A percentile compares a stretch with the other conserved stretches of the same genome.
Conservation (phyloP, 2,113 vertebrate genomes). For the Monopterus albus region DNA sequence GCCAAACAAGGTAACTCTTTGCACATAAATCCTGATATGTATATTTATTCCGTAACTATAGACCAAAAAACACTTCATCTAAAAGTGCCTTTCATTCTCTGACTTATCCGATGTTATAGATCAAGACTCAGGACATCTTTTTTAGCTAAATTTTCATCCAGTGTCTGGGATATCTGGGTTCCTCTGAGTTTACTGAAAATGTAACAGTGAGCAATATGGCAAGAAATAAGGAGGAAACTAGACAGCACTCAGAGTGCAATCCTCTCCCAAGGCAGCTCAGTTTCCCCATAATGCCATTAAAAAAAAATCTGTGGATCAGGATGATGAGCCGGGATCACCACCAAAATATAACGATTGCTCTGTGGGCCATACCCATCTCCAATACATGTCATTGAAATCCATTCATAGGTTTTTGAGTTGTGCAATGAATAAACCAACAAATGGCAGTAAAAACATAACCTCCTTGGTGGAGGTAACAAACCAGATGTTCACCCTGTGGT, state of each 20-base stretch:
- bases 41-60: not conserved
- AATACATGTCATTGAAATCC: too few relatives aligned
- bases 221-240: conserved; percentile 9
- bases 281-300: too few relatives aligned
- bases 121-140: not conserved
- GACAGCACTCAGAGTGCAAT: too few relatives aligned
- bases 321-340: too few relatives aligned
- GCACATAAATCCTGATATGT: not conserved
- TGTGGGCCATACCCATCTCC: too few relatives aligned
- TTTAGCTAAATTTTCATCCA: not conserved
- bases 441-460: too few relatives aligned
- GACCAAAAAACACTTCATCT: not conserved
- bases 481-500: conserved; percentile 35
- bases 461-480: too few relatives aligned
- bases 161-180: not conserved
- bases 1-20: not conserved
- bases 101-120: not conserved
- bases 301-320: too few relatives aligned
- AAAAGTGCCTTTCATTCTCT: not conserved
- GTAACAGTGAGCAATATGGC: not conserved
- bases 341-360: too few relatives aligned
- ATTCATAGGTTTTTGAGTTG: too few relatives aligned
- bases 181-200: not conserved
- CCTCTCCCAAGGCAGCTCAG: too few relatives aligned
- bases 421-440: too few relatives aligned